Evolutionary conservation across 2,797 vertebrate genomes (phyloP), one percentile per base, ranked within the genome.

Genomic region (Mycteria americana): DNA sequence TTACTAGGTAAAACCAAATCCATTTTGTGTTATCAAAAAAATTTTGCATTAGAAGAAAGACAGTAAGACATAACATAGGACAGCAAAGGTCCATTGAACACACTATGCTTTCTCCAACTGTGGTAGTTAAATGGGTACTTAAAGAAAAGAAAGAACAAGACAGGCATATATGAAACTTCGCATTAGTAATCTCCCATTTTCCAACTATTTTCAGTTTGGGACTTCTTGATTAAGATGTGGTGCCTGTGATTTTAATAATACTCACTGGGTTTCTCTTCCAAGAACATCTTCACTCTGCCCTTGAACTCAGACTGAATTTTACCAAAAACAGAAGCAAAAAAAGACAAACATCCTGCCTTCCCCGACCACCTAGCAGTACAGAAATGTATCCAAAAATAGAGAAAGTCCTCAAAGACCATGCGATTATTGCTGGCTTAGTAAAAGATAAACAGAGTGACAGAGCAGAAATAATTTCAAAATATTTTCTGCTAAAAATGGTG

Each of bases 271-370:
- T 94, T 93, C 67, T 89, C 74, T 92, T 93, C 84, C 88, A 95
- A 92, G 46, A 85, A 63, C 4, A 7, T 18, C 7, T 67, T 89
- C 84, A 19, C 23, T 69, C 54, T 92, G 63, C 46, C 84, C 88
- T 87, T 93, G 91, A 93, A 87, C 60, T 94, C 77, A 53, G 82
- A 79, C 16, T 74, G 63, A 91, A 64, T 94, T 96, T 67, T 82
- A 89, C 56, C 70, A 91, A 93, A 94, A 95, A 45, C 70, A 94
- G 70, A 95, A 93, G 31, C 28, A 70, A 91, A 69, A 92, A 65
- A 88, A 67, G 48, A 48, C 63, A 94, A 87, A 91, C 67, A 79
- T 84, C 69, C 69, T 79, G 70, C 51, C 67, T 96, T 95, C 56
- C 25, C 56, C 81, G 82, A 30, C 39, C 74, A 93, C 88, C 88